phyloP scores from a whole-genome alignment of 2,113 vertebrate genomes.

The Pampusana beccarii region DNA sequence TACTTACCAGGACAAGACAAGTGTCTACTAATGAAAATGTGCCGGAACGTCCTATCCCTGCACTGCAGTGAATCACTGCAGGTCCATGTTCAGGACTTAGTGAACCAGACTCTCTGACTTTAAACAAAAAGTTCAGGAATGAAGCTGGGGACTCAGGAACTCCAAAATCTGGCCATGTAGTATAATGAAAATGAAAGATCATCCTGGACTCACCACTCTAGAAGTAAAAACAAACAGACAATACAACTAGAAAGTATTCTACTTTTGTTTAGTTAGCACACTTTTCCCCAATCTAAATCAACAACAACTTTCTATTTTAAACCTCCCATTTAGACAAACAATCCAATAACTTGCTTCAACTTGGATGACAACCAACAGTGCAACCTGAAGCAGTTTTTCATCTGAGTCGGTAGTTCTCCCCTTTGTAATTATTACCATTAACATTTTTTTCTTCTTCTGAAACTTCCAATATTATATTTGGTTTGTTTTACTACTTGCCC shows the following conservation, averaged over 20 bases:
- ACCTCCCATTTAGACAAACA: not conserved
- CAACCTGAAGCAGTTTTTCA: not conserved
- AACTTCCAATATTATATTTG: not conserved
- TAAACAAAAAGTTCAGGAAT: slow-evolving; percentile 96
- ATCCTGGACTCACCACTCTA: slow-evolving; percentile 89
- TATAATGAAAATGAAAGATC: slow-evolving; percentile 98
- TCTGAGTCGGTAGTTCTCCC: not conserved
- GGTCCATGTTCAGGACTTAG: slow-evolving; percentile 86
- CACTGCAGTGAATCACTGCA: slow-evolving; percentile 92
- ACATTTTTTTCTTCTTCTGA: not conserved
- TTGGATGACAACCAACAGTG: not conserved
- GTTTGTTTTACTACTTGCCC: not conserved
- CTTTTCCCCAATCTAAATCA: not conserved
- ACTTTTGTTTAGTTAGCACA: not conserved
- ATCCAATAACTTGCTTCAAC: not conserved
- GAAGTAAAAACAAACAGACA: slow-evolving; percentile 58
- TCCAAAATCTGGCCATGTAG: slow-evolving; percentile 99
- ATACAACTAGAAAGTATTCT: not conserved
- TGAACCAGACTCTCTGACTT: slow-evolving; percentile 92
- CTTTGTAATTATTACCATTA: not conserved
- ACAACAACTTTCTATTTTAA: not conserved
- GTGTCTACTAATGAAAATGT: slow-evolving; percentile 95
- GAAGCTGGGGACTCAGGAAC: slow-evolving; percentile 96
- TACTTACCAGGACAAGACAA: slow-evolving; percentile 92
- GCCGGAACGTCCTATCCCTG: slow-evolving; percentile 94